Evolutionary conservation across 2,113 vertebrate species (phyloP), one percentile per base, ranked within the genome.

Genomic region (Ammodytes marinus): DNA sequence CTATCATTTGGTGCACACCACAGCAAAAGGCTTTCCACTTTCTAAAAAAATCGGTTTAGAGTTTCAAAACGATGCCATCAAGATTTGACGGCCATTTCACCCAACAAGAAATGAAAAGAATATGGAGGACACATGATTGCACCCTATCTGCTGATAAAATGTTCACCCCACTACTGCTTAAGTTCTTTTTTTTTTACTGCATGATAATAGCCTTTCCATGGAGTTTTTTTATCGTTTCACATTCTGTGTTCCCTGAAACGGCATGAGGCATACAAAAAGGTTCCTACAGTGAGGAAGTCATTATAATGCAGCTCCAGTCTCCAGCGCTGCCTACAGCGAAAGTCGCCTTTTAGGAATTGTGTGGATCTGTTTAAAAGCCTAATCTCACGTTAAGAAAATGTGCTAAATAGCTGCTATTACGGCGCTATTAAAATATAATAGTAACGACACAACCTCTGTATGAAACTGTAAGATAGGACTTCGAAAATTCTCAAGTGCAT

Each of bases 191-290:
- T 70, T 86, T 77, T 80, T 87, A 65, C 77, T 79, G 78, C 67
- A 86, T 84, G 82, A 78, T 80, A 86, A 84, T 80, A 40, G 65
- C 8, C 13, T 47, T 49, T 66, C 68, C 15, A 63, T 79, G 50
- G 65, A 77, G 58, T 27, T 27, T 27, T 68, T 86, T 19, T 9
- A 74, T 42, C 61, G 37, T 37, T 73, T 78, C 64, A 81, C 40
- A 69, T 74, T 45, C 71, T 65, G 74, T 59, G 74, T 71, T 89
- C 65, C 78, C 59, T 39, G 57, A 37, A 74, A 2, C 75, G 65
- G 75, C 69, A 68, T 57, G 75, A 86, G 47, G 82, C 76, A 74
- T 54, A 68, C 13, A 78, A 87, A 80, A 81, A 64, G 84, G 74
- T 76, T 78, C 65, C 63, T 74, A 74, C 70, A 77, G 59, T 19